Conservation (phyloP, 2,797 vertebrate genomes). For the Euphonia xanthogaster region DNA sequence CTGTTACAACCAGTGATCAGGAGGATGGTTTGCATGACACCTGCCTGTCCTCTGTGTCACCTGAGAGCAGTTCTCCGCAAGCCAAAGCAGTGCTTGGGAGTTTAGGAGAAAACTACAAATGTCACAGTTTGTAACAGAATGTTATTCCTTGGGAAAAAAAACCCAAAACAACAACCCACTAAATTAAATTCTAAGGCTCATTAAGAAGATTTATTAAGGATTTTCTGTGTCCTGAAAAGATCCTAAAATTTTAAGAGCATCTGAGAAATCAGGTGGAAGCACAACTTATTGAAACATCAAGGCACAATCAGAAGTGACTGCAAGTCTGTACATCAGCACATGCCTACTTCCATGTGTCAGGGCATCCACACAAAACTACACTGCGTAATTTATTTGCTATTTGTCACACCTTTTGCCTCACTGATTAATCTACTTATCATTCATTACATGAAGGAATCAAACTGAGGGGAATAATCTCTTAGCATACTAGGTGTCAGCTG, state of each 20-base stretch:
- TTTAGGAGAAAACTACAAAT: neutral
- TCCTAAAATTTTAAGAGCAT: neutral
- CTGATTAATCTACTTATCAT: neutral
- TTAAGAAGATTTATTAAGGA: neutral
- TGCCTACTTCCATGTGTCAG: neutral
- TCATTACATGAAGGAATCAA: neutral
- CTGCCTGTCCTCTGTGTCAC: neutral
- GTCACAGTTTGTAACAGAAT: neutral
- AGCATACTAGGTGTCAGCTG: neutral
- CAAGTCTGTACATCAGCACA: neutral
- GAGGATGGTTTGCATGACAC: neutral
- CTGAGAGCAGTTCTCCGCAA: neutral
- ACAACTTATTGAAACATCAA: neutral
- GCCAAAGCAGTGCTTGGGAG: neutral
- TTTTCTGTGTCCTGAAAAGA: neutral
- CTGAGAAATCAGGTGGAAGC: neutral
- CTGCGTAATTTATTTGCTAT: neutral
- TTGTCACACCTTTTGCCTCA: neutral
- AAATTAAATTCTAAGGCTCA: neutral
- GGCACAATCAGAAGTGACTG: neutral
- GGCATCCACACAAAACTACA: neutral
- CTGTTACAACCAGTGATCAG: neutral
- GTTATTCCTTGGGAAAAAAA: neutral
- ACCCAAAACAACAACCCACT: accelerated
- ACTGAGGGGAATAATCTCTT: neutral